Conservation (phyloP, 2,797 vertebrate genomes). For the Mus caroli region DNA sequence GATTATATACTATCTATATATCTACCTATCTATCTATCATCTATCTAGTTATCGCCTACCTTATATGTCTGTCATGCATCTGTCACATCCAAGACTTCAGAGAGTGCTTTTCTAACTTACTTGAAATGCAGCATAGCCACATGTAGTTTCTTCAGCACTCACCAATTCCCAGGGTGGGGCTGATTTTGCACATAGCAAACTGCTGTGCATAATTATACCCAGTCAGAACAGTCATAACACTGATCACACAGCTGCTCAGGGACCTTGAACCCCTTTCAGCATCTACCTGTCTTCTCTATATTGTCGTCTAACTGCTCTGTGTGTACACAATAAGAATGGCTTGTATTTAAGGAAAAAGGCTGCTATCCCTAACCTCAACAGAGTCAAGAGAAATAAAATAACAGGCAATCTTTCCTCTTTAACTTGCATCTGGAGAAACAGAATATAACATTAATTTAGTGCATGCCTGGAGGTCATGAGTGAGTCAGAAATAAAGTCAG, state of each 20-base stretch:
- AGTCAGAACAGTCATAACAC: background rate
- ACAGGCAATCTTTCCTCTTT: constrained; percentile 58
- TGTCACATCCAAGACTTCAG: background rate
- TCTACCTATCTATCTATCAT: background rate
- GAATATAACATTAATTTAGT: constrained; percentile 67
- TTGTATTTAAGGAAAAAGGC: background rate
- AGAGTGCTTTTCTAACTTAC: background rate
- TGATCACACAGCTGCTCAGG: background rate
- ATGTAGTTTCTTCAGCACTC: background rate
- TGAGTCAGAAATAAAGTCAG: constrained; percentile 69
- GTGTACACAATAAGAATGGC: background rate
- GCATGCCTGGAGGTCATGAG: constrained; percentile 61
- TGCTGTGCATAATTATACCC: background rate
- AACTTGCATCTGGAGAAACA: constrained; percentile 55
- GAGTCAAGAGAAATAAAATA: constrained; percentile 68
- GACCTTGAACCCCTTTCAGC: background rate
- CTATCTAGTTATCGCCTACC: background rate
- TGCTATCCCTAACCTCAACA: constrained; percentile 7
- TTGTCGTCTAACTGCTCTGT: background rate
- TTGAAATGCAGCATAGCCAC: background rate
- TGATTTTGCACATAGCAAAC: constrained; percentile 11
- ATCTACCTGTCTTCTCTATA: background rate
- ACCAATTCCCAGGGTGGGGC: background rate
- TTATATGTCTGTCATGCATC: background rate
- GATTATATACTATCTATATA: background rate